Percentiles rank a stretch among this genome's conserved stretches.
These are phyloP conservation scores for Cantharis nigra DNA, from an alignment of 2,888 invertebrate species.

Conservation along the genomic window DNA sequence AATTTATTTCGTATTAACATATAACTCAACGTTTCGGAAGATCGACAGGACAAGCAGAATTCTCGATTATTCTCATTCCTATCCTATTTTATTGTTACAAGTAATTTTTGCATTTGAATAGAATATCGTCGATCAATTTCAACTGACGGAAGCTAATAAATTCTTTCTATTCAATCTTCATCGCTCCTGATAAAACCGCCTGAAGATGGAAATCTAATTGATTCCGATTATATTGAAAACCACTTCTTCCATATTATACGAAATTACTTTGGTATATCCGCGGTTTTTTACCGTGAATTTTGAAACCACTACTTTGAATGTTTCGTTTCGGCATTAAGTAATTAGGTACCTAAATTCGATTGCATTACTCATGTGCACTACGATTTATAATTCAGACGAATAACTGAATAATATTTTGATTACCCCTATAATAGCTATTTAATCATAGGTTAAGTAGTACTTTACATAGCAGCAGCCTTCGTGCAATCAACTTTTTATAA, in stretches of 20 bases:
- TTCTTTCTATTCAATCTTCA: background rate
- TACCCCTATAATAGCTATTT: slow-evolving; percentile 3
- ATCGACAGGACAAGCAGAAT: background rate
- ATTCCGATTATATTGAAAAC: background rate
- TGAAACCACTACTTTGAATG: background rate
- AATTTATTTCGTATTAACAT: too few species aligned
- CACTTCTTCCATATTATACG: background rate
- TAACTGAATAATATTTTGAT: background rate
- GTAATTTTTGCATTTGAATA: background rate
- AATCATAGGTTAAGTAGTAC: background rate
- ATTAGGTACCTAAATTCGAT: background rate
- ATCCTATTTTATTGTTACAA: background rate
- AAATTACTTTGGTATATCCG: too few species aligned
- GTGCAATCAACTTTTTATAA: background rate
- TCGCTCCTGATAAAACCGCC: too few species aligned
- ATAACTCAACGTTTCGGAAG: background rate
- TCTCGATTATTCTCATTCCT: background rate
- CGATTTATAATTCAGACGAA: background rate
- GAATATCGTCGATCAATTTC: background rate
- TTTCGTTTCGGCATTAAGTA: background rate
- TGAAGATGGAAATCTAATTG: background rate
- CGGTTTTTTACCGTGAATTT: background rate
- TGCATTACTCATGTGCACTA: background rate
- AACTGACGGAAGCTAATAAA: background rate
- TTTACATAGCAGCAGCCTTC: background rate